These are phyloP conservation scores for Fabriciana adippe DNA, from an alignment of 2,888 invertebrate species.

Conservation along the genomic window DNA sequence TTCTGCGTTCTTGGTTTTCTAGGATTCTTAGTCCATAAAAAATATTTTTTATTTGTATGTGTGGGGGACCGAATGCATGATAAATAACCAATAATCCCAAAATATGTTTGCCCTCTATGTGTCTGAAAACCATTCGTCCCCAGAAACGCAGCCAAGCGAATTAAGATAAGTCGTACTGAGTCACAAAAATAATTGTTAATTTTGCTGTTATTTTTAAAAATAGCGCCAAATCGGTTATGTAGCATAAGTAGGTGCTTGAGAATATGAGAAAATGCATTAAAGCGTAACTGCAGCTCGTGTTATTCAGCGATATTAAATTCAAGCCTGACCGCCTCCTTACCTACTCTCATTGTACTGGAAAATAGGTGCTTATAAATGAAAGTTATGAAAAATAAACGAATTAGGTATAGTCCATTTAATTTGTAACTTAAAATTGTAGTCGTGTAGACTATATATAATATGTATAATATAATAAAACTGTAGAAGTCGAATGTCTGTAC, in stretches of 20 bases:
- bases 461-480: too few species aligned
- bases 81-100: too few species aligned
- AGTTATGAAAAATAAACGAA: background rate
- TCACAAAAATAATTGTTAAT: conserved; percentile 12
- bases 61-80: too few species aligned
- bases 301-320: conserved; percentile 36
- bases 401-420: background rate
- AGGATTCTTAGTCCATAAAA: too few species aligned
- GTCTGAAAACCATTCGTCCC: too few species aligned
- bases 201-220: conserved; percentile 13
- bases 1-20: too few species aligned
- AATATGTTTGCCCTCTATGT: too few species aligned
- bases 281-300: conserved; percentile 29
- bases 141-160: too few species aligned
- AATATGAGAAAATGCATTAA: conserved; percentile 34
- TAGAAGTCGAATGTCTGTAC: too few species aligned
- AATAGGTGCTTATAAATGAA: conserved; percentile 17
- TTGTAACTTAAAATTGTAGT: too few species aligned
- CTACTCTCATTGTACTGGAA: conserved; percentile 23
- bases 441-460: too few species aligned
- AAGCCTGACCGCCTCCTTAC: conserved; percentile 24
- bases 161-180: background rate
- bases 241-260: conserved; percentile 26
- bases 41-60: too few species aligned
- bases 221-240: conserved; percentile 16